A percentile compares a stretch with the other conserved stretches of the same genome.
phyloP scores from a whole-genome alignment of 1,140 invertebrate species.

The Plectrocnemia conspersa region DNA sequence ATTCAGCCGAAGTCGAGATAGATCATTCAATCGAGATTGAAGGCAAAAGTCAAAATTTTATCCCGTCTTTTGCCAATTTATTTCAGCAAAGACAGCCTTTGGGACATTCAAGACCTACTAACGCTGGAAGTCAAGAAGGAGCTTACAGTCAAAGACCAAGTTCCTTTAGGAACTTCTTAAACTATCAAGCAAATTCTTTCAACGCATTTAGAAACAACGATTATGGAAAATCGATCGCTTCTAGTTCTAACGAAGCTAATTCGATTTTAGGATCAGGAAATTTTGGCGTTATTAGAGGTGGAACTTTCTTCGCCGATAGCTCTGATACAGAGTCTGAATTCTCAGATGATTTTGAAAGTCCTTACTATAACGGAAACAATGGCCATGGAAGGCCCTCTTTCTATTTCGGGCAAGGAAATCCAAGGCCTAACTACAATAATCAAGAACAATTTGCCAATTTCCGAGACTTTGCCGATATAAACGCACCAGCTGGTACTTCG shows the following conservation, averaged over 20 bases:
- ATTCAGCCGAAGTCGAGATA: conserved; percentile 21
- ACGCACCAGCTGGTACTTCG: conserved; percentile 71
- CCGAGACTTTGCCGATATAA: conserved; percentile 83
- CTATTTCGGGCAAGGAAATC: conserved; percentile 54
- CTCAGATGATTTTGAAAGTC: conserved; percentile 48
- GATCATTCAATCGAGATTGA: conserved; percentile 48
- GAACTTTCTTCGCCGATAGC: conserved; percentile 71
- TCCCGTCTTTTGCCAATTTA: conserved; percentile 48
- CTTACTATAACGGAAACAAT: conserved; percentile 66
- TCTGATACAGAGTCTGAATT: conserved; percentile 46
- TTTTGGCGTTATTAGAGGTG: conserved; percentile 81
- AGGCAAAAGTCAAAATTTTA: conserved; percentile 47
- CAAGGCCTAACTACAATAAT: conserved; percentile 56
- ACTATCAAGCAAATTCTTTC: conserved; percentile 46
- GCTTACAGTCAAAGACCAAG: conserved; percentile 50
- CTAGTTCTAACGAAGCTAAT: conserved; percentile 39
- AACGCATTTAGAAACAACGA: conserved; percentile 40
- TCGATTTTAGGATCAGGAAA: conserved; percentile 76
- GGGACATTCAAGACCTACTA: conserved; percentile 39
- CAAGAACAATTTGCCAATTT: conserved; percentile 81
- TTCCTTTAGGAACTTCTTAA: conserved; percentile 47
- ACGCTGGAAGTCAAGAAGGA: conserved; percentile 46
- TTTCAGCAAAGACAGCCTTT: conserved; percentile 40
- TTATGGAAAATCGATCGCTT: conserved; percentile 35
- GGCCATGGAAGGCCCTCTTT: conserved; percentile 60